Conservation (phyloP, 2,888 invertebrate species). For the Lathronympha strigana region DNA sequence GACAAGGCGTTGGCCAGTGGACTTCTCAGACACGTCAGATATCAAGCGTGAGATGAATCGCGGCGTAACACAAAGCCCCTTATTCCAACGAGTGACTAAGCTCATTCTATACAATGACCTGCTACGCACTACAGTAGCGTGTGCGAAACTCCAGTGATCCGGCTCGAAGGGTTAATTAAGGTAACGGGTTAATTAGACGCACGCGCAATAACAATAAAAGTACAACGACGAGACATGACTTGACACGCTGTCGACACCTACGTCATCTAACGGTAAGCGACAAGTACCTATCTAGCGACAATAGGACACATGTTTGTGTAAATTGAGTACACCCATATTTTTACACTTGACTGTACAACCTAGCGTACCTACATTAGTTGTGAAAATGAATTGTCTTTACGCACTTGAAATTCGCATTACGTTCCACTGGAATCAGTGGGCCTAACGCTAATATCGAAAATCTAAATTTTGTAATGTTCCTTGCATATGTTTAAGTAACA, state of each 20-base stretch:
- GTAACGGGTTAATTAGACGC: conserved; percentile 30
- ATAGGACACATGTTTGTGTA: too few species aligned
- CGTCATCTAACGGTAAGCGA: not conserved
- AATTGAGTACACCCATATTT: too few species aligned
- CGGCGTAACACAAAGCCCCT: conserved; percentile 11
- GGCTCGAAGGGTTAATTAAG: conserved; percentile 33
- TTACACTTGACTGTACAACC: too few species aligned
- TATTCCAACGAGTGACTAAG: conserved; percentile 9
- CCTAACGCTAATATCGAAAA: too few species aligned
- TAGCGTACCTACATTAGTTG: too few species aligned
- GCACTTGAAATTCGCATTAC: too few species aligned
- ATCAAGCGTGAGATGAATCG: conserved; percentile 6
- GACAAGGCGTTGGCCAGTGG: not conserved
- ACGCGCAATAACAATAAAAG: conserved; percentile 22
- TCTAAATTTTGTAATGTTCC: too few species aligned
- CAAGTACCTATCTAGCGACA: too few species aligned
- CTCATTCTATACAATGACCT: conserved; percentile 3
- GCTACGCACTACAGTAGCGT: conserved; percentile 10
- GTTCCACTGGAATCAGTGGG: too few species aligned
- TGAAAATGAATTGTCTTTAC: too few species aligned
- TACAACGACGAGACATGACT: conserved; percentile 23
- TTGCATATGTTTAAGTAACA: too few species aligned
- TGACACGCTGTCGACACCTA: not conserved
- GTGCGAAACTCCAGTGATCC: conserved; percentile 17
- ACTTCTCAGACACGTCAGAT: not conserved